Percentiles rank a stretch among this genome's conserved stretches.
phyloP scores from a whole-genome alignment of 2,888 invertebrate genomes.

The Fabriciana adippe region DNA sequence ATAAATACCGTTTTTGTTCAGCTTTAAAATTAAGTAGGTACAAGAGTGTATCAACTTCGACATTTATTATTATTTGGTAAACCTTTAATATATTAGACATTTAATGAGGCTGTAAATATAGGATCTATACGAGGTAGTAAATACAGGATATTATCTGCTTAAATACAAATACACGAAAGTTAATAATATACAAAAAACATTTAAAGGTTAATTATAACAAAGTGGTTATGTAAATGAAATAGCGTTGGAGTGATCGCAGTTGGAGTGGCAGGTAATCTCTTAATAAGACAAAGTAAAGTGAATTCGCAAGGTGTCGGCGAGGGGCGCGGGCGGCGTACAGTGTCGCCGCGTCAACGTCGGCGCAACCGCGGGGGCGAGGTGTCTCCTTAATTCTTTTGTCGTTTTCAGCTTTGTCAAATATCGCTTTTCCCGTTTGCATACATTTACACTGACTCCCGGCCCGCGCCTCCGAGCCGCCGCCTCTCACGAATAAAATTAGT shows the following conservation, averaged over 20 bases:
- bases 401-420: slow-evolving; percentile 80
- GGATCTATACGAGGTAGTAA: not conserved
- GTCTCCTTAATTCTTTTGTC: slow-evolving; percentile 77
- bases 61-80: slow-evolving; percentile 1
- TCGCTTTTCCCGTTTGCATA: slow-evolving; percentile 79
- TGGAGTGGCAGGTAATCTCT: slow-evolving; percentile 65
- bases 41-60: slow-evolving; percentile 2
- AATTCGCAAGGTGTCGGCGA: slow-evolving; percentile 59
- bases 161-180: not conserved
- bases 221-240: slow-evolving; percentile 52
- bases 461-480: slow-evolving; percentile 49
- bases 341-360: slow-evolving; percentile 52
- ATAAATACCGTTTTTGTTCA: slow-evolving; percentile 3
- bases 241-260: slow-evolving; percentile 46
- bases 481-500: slow-evolving; percentile 81
- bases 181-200: slow-evolving; percentile 1
- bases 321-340: slow-evolving; percentile 37
- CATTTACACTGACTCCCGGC: slow-evolving; percentile 65
- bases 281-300: slow-evolving; percentile 71
- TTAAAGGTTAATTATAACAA: slow-evolving; percentile 32
- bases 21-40: slow-evolving; percentile 11
- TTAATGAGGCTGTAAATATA: slow-evolving; percentile 2
- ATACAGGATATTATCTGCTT: not conserved
- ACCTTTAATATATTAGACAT: not conserved
- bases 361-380: slow-evolving; percentile 43